Conservation (phyloP, 2,888 invertebrate genomes). For the Xestia ashworthii region DNA sequence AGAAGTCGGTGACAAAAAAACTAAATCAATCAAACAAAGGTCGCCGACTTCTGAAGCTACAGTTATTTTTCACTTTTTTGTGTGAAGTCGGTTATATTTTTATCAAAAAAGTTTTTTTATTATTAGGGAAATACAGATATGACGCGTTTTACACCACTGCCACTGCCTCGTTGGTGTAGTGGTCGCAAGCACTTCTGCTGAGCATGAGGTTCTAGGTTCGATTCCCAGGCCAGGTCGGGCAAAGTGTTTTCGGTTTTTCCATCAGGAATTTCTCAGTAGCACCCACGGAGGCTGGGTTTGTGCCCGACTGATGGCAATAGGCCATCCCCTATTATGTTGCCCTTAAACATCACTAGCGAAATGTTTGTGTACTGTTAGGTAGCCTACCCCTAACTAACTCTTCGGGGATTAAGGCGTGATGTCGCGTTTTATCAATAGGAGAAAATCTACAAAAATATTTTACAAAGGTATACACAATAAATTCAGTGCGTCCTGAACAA, state of each 20-base stretch:
- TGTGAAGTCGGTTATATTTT: too few species aligned
- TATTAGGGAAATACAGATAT: neutral
- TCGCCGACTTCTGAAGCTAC: too few species aligned
- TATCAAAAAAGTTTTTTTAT: too few species aligned
- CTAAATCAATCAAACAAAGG: too few species aligned
- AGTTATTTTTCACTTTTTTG: too few species aligned
- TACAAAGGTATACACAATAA: conserved; percentile 2
- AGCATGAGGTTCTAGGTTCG: neutral
- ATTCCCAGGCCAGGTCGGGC: neutral
- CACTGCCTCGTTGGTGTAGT: neutral
- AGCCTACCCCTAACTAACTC: too few species aligned
- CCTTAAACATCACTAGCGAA: neutral
- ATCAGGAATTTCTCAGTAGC: neutral
- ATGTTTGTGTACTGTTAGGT: too few species aligned
- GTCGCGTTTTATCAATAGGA: conserved; percentile 6
- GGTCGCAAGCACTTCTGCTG: neutral
- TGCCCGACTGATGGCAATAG: too few species aligned
- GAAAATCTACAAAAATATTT: conserved; percentile 14
- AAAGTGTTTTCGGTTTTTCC: neutral
- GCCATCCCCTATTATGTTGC: too few species aligned
- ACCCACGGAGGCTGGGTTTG: neutral
- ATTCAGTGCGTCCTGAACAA: conserved; percentile 26
- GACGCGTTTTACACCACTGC: neutral
- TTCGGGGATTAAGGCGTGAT: neutral
- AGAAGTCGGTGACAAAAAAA: too few species aligned